phyloP scores from a whole-genome alignment of 2,797 vertebrate species.

The Propithecus perrieri region DNA sequence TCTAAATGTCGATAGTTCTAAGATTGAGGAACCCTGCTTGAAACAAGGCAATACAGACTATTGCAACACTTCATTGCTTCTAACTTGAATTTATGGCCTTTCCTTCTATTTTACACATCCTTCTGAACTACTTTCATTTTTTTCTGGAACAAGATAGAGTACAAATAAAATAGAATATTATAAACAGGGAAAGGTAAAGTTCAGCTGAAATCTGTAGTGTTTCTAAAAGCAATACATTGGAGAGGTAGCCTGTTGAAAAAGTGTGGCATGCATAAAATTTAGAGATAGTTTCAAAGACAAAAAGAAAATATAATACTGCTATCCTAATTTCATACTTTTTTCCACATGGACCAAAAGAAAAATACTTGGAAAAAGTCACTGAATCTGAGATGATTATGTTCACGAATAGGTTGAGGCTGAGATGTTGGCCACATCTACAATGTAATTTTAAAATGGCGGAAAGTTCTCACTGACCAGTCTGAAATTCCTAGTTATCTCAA shows the following conservation, averaged over 20 bases:
- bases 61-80: fast-evolving
- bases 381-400: background rate
- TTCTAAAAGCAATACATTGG: background rate
- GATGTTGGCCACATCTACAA: background rate
- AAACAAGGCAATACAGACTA: background rate
- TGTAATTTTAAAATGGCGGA: background rate
- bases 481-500: background rate
- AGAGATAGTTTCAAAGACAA: background rate
- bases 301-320: background rate
- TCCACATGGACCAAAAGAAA: background rate
- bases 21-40: background rate
- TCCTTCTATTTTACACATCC: background rate
- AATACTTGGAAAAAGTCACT: background rate
- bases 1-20: background rate
- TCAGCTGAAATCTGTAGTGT: background rate
- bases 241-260: background rate
- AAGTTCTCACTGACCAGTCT: background rate
- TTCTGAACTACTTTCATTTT: background rate
- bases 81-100: no score
- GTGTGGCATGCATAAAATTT: background rate
- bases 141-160: background rate
- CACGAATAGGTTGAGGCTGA: background rate
- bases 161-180: background rate
- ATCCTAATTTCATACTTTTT: background rate
- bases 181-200: background rate